Conservation (phyloP, 2,113 vertebrate genomes). For the Neodontobutis hainanensis region DNA sequence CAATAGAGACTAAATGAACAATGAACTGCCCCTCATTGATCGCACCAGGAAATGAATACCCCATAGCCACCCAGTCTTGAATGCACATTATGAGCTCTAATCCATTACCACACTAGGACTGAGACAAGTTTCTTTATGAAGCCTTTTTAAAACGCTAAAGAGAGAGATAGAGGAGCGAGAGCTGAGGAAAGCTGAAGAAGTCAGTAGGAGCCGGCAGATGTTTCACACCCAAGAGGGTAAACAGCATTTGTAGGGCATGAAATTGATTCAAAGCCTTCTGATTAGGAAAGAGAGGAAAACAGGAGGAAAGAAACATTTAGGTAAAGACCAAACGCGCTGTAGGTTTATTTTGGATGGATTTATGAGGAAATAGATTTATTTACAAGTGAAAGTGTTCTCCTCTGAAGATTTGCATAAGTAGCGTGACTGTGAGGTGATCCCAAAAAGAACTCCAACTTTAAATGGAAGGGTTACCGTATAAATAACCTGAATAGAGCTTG, state of each 20-base stretch:
- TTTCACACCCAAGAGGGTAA: constrained; percentile 74
- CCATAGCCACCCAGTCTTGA: constrained; percentile 5
- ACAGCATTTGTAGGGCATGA: constrained; percentile 77
- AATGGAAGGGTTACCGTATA: neutral
- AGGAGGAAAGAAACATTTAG: constrained; percentile 36
- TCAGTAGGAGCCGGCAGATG: constrained; percentile 64
- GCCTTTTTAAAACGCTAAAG: constrained; percentile 11
- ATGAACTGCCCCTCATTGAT: constrained; percentile 8
- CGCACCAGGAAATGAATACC: constrained; percentile 14
- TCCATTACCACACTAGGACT: constrained; percentile 19
- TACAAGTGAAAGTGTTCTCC: neutral
- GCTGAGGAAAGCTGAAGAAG: constrained; percentile 42
- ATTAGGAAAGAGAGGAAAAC: constrained; percentile 44
- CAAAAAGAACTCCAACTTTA: constrained; percentile 47
- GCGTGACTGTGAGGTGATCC: constrained; percentile 28
- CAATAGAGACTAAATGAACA: constrained; percentile 26
- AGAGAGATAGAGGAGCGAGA: constrained; percentile 16
- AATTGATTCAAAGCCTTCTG: constrained; percentile 73
- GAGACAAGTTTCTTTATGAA: constrained; percentile 34
- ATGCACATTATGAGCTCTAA: constrained; percentile 30
- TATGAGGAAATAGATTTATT: constrained; percentile 25
- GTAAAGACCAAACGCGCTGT: constrained; percentile 29
- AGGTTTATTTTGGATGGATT: constrained; percentile 43
- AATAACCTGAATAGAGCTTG: neutral
- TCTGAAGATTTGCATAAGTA: constrained; percentile 1